Conservation (phyloP, 2,888 invertebrate species). For the Pollenia labialis region DNA sequence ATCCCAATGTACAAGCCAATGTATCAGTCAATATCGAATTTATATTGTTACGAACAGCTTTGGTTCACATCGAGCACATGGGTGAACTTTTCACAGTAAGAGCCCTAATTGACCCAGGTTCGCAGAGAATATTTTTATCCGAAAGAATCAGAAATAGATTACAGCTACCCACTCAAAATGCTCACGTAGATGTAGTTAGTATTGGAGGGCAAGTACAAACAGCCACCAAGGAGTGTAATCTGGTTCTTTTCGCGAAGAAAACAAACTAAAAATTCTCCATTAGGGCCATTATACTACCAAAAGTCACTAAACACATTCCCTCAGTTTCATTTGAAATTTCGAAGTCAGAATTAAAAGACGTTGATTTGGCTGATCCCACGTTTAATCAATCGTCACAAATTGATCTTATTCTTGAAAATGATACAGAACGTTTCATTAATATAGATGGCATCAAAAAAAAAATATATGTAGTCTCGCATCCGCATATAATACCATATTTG, state of each 20-base stretch:
- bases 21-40: background rate
- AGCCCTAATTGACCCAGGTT: slow-evolving; percentile 57
- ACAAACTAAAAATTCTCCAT: background rate
- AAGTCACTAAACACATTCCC: slow-evolving; percentile 5
- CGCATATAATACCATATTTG: too few relatives aligned
- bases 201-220: slow-evolving; percentile 32
- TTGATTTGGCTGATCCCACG: background rate
- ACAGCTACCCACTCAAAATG: background rate
- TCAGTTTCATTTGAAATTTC: background rate
- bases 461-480: too few relatives aligned
- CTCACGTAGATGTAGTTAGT: slow-evolving; percentile 7
- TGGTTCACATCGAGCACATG: slow-evolving; percentile 33
- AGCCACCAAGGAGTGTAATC: slow-evolving; percentile 14
- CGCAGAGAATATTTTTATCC: slow-evolving; percentile 35
- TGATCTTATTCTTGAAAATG: too few relatives aligned
- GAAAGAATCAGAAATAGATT: slow-evolving; percentile 13
- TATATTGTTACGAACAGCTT: slow-evolving; percentile 35
- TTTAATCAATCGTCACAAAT: background rate
- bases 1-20: background rate
- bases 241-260: background rate
- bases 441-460: too few relatives aligned
- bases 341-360: background rate
- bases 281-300: background rate
- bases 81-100: background rate
- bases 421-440: too few relatives aligned